Base-by-base conservation (phyloP, 2,113 vertebrate genomes). In the Ellobius talpinus region DNA sequence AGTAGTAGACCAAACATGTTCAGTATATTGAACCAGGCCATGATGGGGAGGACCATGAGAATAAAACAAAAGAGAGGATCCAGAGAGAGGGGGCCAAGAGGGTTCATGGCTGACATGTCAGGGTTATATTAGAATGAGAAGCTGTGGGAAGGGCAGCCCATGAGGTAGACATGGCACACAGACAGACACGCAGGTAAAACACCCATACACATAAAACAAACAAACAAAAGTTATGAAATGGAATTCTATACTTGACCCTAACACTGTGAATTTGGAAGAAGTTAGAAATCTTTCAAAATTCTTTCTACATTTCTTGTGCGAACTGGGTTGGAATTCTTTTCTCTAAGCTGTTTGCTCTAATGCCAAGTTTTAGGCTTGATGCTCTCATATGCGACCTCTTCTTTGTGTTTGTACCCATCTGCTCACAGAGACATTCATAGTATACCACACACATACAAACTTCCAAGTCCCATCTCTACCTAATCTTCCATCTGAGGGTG, bases 201-300 rank as follows among this genome's bases (percentile, higher is more conserved):
- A n/a, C 13, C 13, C 66, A 68, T 16, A 68, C 31, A 68, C 31
- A 33, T 68, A 68, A 68, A 33, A 68, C 12, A 68, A 68, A 6
- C 13, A 68, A 68, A 5, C 31, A 66, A 66, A 66, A 68, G 66
- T 33, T 68, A 33, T 14, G 66, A 33, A 5, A 33, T 31, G 13
- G 13, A n/a, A 89, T 29, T 33, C 78, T 85, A 17, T 66, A 39
- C 24, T 72, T 78, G 52, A 61, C 76, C 47, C 24, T 89, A 63
- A 8, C 61, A 70, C 19, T 39, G 50, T 66, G 42, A 65, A 66
- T 66, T 85, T 89, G 33, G 45, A 89, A 89, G 86, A 66, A 33
- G 24, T n/a, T 78, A 87, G 50, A 93, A 88, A n/a, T 66, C n/a
- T 68, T 82, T 52, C 78, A 82, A 91, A 78, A 33, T 52, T 33